Evolutionary conservation across 2,113 vertebrate species (phyloP), one percentile per base, ranked within the genome.

Genomic region (Percopsis transmontana): DNA sequence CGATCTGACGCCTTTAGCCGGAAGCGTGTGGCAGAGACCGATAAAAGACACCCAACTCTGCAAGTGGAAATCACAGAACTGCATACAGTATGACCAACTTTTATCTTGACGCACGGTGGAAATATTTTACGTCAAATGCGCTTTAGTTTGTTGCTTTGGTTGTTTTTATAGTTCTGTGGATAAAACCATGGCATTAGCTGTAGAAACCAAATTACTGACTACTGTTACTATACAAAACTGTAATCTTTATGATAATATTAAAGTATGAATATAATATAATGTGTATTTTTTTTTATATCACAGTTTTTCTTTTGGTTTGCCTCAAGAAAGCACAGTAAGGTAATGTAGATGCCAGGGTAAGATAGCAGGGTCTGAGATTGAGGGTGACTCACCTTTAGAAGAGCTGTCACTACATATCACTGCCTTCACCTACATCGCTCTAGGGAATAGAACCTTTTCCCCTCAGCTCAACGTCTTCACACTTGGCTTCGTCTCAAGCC

Each of bases 331-430:
- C 2, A 58, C 75, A 67, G 15, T 65, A 58, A 70, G 62, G 59
- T 63, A 55, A 72, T 51, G 60, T n/a, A 8, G 23, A 65, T 62
- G 38, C 16, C 15, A 45, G 38, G 18, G 40, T 47, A 54, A 47
- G 54, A 44, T 40, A 59, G 60, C 0, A 3, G 16, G 48, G 48
- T 60, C 9, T 45, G 69, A 68, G 64, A 59, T 54, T n/a, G 45
- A 57, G 53, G 54, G 68, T 80, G 74, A 84, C 52, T 85, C 77
- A 80, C 66, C 69, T 81, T 77, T 64, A 40, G 1, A 44, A 67
- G 61, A 77, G 68, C 82, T 79, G 83, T 87, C 84, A 82, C 53
- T 59, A 68, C 71, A 84, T 69, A 86, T 90, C 75, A 82, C 19
- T 38, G 67, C 56, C 62, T 69, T 81, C 80, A 88, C 81, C 83